These are phyloP conservation scores for Matsumyia berberina DNA, from an alignment of 2,888 invertebrate species.

Conservation along the genomic window DNA sequence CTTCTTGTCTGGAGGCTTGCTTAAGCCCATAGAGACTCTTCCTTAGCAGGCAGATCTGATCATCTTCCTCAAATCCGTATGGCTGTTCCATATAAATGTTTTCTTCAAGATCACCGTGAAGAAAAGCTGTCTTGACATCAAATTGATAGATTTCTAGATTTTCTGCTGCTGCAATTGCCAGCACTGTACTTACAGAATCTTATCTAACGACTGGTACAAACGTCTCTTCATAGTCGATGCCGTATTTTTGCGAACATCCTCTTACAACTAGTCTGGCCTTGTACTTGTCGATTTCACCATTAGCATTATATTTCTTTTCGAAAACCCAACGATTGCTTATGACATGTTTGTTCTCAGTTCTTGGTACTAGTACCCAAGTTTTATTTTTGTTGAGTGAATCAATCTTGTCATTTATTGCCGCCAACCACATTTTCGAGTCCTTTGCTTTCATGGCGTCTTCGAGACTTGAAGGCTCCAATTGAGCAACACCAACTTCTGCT, in stretches of 20 bases:
- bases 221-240: slow-evolving; percentile 45
- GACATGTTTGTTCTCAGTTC: slow-evolving; percentile 17
- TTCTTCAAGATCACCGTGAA: slow-evolving; percentile 55
- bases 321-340: slow-evolving; percentile 19
- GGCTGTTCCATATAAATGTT: slow-evolving; percentile 68
- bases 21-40: slow-evolving; percentile 67
- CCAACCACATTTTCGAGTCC: slow-evolving; percentile 33
- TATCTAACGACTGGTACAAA: slow-evolving; percentile 73
- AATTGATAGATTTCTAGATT: slow-evolving; percentile 59
- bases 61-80: slow-evolving; percentile 36
- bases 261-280: background rate
- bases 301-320: background rate
- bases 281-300: background rate
- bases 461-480: slow-evolving; percentile 25
- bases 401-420: slow-evolving; percentile 45
- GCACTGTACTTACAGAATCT: slow-evolving; percentile 30
- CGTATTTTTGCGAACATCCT: slow-evolving; percentile 24
- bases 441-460: slow-evolving; percentile 30
- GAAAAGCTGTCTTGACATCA: slow-evolving; percentile 69
- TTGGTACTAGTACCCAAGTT: slow-evolving; percentile 38
- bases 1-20: slow-evolving; percentile 41
- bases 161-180: slow-evolving; percentile 55
- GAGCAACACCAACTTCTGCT: slow-evolving; percentile 9
- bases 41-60: slow-evolving; percentile 43
- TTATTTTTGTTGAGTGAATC: slow-evolving; percentile 9